phyloP scores from a whole-genome alignment of 2,888 invertebrate genomes.

The Scrobipalpa atriplicella region DNA sequence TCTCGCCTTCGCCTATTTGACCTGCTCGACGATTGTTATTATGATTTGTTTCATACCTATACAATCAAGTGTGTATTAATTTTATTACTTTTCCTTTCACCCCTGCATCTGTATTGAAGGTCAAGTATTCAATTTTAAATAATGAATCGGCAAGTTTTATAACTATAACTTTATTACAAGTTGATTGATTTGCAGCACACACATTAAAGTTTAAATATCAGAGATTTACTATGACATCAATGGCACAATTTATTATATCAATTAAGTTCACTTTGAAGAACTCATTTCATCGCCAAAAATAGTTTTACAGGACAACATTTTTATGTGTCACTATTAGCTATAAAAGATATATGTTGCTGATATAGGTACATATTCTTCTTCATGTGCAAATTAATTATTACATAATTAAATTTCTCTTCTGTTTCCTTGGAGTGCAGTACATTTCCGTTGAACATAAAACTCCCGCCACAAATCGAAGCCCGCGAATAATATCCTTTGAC shows the following conservation, averaged over 20 bases:
- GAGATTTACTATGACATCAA: neutral
- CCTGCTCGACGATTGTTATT: neutral
- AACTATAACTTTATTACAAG: conserved; percentile 16
- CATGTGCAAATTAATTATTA: neutral
- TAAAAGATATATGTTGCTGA: neutral
- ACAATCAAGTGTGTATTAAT: neutral
- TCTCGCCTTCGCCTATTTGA: conserved; percentile 21
- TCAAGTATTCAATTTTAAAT: conserved; percentile 52
- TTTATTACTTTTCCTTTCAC: conserved; percentile 8
- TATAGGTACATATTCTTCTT: neutral
- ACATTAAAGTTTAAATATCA: conserved; percentile 3
- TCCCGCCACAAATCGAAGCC: conserved; percentile 9
- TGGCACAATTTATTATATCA: neutral
- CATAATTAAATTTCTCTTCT: neutral
- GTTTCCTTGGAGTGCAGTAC: conserved; percentile 11
- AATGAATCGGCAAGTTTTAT: conserved; percentile 51
- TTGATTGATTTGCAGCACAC: conserved; percentile 25
- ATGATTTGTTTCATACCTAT: neutral
- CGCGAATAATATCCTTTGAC: conserved; percentile 23
- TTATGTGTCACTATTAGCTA: no score
- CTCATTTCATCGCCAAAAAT: no score
- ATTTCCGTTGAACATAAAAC: conserved; percentile 19
- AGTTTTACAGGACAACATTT: no score
- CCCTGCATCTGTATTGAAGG: conserved; percentile 41
- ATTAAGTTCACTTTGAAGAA: no score